Evolutionary conservation across 2,888 invertebrate genomes (phyloP), one percentile per base, ranked within the genome.

Genomic region (Machimus rusticus): DNA sequence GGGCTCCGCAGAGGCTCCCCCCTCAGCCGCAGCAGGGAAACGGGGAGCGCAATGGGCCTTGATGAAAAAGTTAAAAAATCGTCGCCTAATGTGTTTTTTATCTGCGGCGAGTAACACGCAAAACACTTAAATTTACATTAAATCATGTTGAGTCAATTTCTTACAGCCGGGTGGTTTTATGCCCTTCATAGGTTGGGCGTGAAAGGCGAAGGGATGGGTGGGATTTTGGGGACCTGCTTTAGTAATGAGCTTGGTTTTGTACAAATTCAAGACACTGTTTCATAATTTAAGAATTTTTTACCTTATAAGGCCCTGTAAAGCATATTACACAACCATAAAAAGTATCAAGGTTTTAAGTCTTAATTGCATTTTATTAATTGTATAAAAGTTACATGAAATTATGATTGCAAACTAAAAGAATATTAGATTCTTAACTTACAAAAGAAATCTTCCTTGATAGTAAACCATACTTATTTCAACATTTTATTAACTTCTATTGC

Each of bases 11-110:
- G 66, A 66, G n/a, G 23, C 46, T 28, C 46, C 34, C 9, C 23
- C 77, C 19, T 51, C 19, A 77, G 19, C 39, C 77, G 12, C 31
- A 77, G 34, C 51, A 34, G 34, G 28, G 16, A 23, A 37, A 51
- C 34, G 46, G 77, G 74, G 76, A 55, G 31, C 37, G 37, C 39
- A 86, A 86, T 86, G 86, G 77, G 55, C 77, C 66, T 66, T 37
- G 39, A 86, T 78, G 86, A 87, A 86, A 82, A 66, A 86, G 31
- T 23, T 23, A 81, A 81, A 55, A 81, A 82, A 66, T 66, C 66
- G 66, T 57, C 78, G 78, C 86, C 86, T 89, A 89, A 89, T 89
- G 89, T 87, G 87, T 87, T 89, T 89, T 89, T 89, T 89, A 89
- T 89, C 88, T 88, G 66, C 66, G 74, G 78, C 84, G 81, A 74